Conservation (phyloP, 2,888 invertebrate genomes). For the Hyles lineata region DNA sequence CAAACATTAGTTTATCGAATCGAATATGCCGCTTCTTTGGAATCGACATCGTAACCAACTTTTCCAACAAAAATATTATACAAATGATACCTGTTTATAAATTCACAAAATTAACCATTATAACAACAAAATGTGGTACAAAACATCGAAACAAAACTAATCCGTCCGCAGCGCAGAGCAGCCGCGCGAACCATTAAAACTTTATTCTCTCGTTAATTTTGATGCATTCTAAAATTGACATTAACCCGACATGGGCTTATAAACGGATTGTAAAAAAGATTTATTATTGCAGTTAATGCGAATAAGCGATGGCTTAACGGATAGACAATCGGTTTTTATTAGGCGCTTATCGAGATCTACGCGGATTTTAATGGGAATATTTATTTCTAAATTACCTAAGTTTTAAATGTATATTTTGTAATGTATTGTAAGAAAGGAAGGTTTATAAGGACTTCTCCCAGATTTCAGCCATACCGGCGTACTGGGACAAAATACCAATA, state of each 20-base stretch:
- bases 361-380: not conserved
- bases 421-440: too few species aligned
- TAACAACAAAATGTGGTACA: not conserved
- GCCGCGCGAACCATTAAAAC: conserved; percentile 13
- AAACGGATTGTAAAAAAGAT: conserved; percentile 23
- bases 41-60: too few species aligned
- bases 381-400: too few species aligned
- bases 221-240: conserved; percentile 16
- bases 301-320: not conserved
- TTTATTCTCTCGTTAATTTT: conserved; percentile 25
- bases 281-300: conserved; percentile 13
- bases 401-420: too few species aligned
- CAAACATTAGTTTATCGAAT: too few species aligned
- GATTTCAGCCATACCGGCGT: too few species aligned
- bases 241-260: conserved; percentile 23
- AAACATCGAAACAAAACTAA: conserved; percentile 17
- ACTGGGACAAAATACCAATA: too few species aligned
- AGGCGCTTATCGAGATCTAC: not conserved
- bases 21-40: too few species aligned
- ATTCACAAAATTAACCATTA: not conserved
- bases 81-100: too few species aligned
- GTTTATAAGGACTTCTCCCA: too few species aligned
- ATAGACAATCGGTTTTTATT: not conserved
- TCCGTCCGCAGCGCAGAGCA: not conserved
- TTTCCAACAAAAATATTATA: too few species aligned